A percentile compares a stretch with the other conserved stretches of the same genome.
phyloP scores from a whole-genome alignment of 2,113 vertebrate species.

The Syngnathus scovelli region DNA sequence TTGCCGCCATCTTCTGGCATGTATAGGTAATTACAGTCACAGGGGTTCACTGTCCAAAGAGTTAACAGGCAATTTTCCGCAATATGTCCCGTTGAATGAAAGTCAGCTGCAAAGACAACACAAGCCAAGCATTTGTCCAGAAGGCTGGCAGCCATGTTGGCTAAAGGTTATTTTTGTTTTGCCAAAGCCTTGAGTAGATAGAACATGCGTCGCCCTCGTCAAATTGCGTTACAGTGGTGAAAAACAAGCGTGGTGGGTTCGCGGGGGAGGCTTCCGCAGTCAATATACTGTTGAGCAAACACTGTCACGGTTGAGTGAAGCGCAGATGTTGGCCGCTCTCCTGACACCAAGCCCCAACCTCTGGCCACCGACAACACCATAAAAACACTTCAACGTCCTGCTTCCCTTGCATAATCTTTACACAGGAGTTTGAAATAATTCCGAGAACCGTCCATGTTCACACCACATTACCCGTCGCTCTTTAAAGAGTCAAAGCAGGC shows the following conservation, averaged over 20 bases:
- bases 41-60: background rate
- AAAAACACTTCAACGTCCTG: background rate
- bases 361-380: background rate
- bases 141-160: background rate
- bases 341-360: conserved; percentile 25
- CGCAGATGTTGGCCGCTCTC: conserved; percentile 58
- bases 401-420: background rate
- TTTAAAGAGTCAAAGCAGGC: no score
- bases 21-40: background rate
- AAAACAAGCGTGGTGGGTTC: conserved; percentile 35
- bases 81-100: background rate
- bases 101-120: background rate
- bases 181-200: conserved; percentile 28
- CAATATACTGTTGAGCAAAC: conserved; percentile 24
- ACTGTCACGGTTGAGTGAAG: conserved; percentile 33
- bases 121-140: background rate
- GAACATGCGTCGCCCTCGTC: conserved; percentile 28
- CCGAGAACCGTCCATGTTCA: no score
- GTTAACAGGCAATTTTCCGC: background rate
- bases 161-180: conserved; percentile 21
- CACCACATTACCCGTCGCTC: no score
- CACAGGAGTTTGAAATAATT: background rate
- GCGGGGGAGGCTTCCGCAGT: conserved; percentile 20
- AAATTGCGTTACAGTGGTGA: conserved; percentile 49
- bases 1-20: background rate